Conservation (phyloP, 2,113 vertebrate species). For the Brachyhypopomus occidentalis region DNA sequence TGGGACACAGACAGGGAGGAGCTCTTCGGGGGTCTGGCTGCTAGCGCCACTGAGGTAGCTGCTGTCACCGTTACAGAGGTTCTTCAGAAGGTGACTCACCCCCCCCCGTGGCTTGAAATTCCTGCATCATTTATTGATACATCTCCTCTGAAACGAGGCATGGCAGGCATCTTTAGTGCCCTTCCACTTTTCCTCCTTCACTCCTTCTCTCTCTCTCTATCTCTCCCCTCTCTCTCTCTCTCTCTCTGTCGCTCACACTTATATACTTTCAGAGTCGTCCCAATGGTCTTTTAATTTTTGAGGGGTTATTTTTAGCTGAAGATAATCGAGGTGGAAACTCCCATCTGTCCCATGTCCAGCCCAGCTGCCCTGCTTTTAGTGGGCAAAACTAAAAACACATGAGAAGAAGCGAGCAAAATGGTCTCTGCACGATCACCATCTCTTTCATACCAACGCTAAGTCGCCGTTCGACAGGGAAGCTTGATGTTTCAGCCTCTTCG, state of each 20-base stretch:
- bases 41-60: not conserved
- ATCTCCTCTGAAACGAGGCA: conserved; percentile 56
- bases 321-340: conserved; percentile 84
- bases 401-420: not conserved
- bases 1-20: not conserved
- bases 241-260: conserved; percentile 50
- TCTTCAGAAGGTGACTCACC: conserved; percentile 29
- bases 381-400: conserved; percentile 49
- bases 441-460: conserved; percentile 9
- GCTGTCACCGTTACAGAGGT: not conserved
- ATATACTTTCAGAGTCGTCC: conserved; percentile 70
- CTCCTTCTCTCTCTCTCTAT: conserved; percentile 37
- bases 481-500: conserved; percentile 8
- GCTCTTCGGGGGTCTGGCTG: not conserved
- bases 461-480: conserved; percentile 6
- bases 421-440: conserved; percentile 41
- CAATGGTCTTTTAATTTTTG: conserved; percentile 80
- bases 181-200: conserved; percentile 59
- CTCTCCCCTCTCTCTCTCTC: conserved; percentile 34
- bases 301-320: conserved; percentile 77
- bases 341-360: conserved; percentile 80
- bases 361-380: conserved; percentile 78
- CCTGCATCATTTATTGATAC: conserved; percentile 73
- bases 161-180: conserved; percentile 57
- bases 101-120: conserved; percentile 58